phyloP scores from a whole-genome alignment of 2,797 vertebrate genomes.

The Geotrypetes seraphini region DNA sequence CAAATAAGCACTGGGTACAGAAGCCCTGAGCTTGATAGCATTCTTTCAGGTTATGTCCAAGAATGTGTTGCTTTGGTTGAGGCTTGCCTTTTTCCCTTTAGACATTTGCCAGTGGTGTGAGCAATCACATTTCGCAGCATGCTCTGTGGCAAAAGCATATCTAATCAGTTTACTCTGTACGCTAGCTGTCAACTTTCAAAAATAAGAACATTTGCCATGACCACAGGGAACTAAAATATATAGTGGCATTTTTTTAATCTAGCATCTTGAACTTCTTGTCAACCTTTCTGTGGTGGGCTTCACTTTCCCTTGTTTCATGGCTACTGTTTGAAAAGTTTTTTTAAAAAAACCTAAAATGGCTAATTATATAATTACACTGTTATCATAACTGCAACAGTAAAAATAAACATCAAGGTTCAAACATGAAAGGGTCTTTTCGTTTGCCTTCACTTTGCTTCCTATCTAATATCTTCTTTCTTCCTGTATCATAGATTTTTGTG shows the following conservation, averaged over 20 bases:
- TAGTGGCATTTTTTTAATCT: not conserved
- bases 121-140: slow-evolving; percentile 5
- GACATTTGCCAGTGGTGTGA: slow-evolving; percentile 9
- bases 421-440: not conserved
- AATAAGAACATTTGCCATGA: slow-evolving; percentile 17
- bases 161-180: slow-evolving; percentile 17
- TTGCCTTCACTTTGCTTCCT: slow-evolving; percentile 14
- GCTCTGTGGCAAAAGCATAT: slow-evolving; percentile 17
- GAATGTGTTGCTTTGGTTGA: slow-evolving; percentile 16
- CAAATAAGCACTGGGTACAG: slow-evolving; percentile 8
- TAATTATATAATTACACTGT: slow-evolving; percentile 22
- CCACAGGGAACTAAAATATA: slow-evolving; percentile 4
- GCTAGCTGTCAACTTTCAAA: slow-evolving; percentile 21
- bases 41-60: slow-evolving; percentile 32
- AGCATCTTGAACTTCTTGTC: not conserved
- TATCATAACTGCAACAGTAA: not conserved
- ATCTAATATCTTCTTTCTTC: not conserved
- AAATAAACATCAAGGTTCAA: not conserved
- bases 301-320: slow-evolving; percentile 1
- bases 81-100: slow-evolving; percentile 22
- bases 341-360: slow-evolving; percentile 21
- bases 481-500: not conserved
- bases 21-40: slow-evolving; percentile 5
- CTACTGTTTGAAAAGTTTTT: not conserved
- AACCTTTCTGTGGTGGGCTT: slow-evolving; percentile 4